These are phyloP conservation scores for Eupithecia centaureata DNA, from an alignment of 2,888 invertebrate species.

Conservation along the genomic window DNA sequence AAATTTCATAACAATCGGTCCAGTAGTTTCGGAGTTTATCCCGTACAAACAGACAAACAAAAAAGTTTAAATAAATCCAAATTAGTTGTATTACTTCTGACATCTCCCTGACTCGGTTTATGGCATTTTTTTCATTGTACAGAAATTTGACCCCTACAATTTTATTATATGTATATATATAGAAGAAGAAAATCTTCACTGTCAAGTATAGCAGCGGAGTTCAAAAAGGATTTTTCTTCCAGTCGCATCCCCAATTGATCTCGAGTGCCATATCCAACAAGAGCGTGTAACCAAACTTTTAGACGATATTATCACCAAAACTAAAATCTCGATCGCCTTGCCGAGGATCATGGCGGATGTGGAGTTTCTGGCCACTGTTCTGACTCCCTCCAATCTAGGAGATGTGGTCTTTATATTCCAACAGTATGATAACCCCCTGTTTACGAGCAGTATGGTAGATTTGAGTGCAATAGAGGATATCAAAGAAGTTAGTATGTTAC, in stretches of 20 bases:
- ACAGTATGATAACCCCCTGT: constrained; percentile 72
- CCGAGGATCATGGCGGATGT: constrained; percentile 69
- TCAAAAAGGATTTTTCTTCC: not conserved
- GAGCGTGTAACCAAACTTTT: constrained; percentile 81
- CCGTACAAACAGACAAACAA: too few relatives aligned
- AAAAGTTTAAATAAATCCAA: too few relatives aligned
- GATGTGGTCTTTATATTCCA: constrained; percentile 73
- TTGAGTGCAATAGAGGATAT: constrained; percentile 71
- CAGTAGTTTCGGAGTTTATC: too few relatives aligned
- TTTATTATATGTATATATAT: too few relatives aligned
- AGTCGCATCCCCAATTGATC: constrained; percentile 38
- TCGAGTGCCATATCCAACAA: constrained; percentile 65
- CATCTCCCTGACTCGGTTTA: too few relatives aligned
- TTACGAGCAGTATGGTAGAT: constrained; percentile 67
- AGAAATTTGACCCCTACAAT: too few relatives aligned
- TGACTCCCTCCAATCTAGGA: constrained; percentile 65
- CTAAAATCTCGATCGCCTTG: constrained; percentile 66
- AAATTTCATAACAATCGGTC: too few relatives aligned
- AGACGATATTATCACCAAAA: constrained; percentile 74
- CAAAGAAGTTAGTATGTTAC: constrained; percentile 57
- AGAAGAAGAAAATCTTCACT: too few relatives aligned
- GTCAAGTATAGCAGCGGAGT: not conserved
- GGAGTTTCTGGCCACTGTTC: constrained; percentile 55
- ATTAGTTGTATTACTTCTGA: too few relatives aligned
- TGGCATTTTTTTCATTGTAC: too few relatives aligned